Base-by-base conservation (phyloP, 2,113 vertebrate genomes). In the Edolisoma coerulescens region DNA sequence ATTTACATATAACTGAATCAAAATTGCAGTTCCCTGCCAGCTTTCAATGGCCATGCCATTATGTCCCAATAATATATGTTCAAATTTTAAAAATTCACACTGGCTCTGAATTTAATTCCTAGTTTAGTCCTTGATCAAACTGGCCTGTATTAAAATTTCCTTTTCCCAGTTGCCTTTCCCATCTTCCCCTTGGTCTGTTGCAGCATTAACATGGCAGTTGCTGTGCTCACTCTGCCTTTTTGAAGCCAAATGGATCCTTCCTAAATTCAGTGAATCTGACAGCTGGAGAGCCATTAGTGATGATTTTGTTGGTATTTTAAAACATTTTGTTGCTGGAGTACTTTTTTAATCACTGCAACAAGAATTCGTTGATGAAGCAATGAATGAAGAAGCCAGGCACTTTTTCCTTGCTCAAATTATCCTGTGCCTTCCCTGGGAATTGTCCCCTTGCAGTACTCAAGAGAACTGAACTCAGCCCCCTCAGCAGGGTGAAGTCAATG, bases 331-430 rank as follows among this genome's bases (percentile, higher is more conserved):
- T 78, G 22, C 53, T 54, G 47, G 26, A 50, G 3, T n/a, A 28
- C 10, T 13, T 65, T 75, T 85, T 54, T 18, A 63, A 39, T 12
- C 18, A 14, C 56, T 63, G 33, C 18, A 28, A 18, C 1, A 11
- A 5, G 53, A 44, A 56, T 75, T 54, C 3, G 5, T 20, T 0
- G 1, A 3, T 54, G 47, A 83, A n/a, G 4, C 27, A n/a, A 22
- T 3, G 27, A 47, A 8, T 18, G 16, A 13, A 45, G 42, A 39
- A 37, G 4, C 3, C 22, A 7, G 15, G 22, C 37, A 19, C 5
- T 6, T 33, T 32, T 73, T 13, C 26, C 35, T 76, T 49, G 27
- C 50, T 68, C 50, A 21, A 3, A 21, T 86, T 32, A 16, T 67
- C 32, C 35, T 84, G n/a, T 80, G 64, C 7, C 59, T 42, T 30